Evolutionary conservation across 2,113 vertebrate species (phyloP).

Genomic region (Scomber japonicus): DNA sequence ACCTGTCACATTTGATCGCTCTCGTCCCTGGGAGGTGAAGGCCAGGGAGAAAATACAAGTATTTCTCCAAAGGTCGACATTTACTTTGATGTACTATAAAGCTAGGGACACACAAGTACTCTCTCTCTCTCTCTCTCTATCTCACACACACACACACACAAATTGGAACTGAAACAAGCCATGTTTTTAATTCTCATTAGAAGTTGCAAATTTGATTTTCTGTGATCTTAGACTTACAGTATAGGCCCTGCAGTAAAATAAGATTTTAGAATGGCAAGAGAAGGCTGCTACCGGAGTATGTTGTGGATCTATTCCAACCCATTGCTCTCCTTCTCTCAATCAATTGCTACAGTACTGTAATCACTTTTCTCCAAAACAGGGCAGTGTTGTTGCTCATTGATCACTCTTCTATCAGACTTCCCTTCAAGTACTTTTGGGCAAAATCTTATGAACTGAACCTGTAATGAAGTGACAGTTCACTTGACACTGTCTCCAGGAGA

Average conservation of each 20-base stretch:
- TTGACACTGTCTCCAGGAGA: not conserved
- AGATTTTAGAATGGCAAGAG: no score
- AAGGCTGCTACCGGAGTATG: not conserved
- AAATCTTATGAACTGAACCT: conserved; percentile 8
- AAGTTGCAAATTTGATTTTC: not conserved
- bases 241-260: not conserved
- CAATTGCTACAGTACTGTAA: conserved; percentile 1
- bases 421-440: conserved; percentile 1
- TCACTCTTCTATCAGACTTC: conserved; percentile 14
- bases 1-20: conserved; percentile 65
- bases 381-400: conserved; percentile 33
- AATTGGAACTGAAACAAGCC: not conserved
- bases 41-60: conserved; percentile 29
- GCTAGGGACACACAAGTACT: not conserved
- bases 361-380: conserved; percentile 26
- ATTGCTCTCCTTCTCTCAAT: not conserved
- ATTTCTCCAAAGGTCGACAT: conserved; percentile 42
- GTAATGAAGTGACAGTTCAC: conserved; percentile 39
- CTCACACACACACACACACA: no score
- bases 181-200: conserved; percentile 5
- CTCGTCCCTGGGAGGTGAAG: conserved; percentile 29
- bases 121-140: no score
- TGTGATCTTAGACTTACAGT: not conserved
- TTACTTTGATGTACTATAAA: conserved; percentile 37
- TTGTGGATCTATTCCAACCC: conserved; percentile 22